Evolutionary conservation across 2,797 vertebrate species (phyloP).

Genomic region (Cynodonichthys magdalenae): DNA sequence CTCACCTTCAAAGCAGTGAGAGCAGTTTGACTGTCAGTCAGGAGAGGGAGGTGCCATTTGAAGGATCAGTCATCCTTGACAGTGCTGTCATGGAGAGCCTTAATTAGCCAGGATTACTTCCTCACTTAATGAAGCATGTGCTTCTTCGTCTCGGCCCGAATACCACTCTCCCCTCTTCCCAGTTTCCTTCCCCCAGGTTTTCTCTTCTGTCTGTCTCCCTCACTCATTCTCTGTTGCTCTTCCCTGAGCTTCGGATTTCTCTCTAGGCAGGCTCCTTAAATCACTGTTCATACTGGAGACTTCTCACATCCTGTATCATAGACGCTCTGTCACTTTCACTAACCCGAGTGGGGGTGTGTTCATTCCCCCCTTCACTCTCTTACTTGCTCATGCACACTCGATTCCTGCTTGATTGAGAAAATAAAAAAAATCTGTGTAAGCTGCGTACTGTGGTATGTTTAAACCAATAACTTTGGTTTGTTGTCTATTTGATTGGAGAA

Average conservation of each 20-base stretch:
- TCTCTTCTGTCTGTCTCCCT: slow-evolving; percentile 60
- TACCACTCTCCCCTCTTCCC: slow-evolving; percentile 68
- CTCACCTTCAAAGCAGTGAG: slow-evolving; percentile 79
- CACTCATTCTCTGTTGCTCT: slow-evolving; percentile 46
- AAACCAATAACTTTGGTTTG: slow-evolving; percentile 18
- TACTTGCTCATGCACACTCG: slow-evolving; percentile 34
- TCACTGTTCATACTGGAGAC: slow-evolving; percentile 61
- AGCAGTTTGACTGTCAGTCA: slow-evolving; percentile 78
- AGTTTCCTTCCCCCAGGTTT: slow-evolving; percentile 74
- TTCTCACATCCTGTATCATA: slow-evolving; percentile 64
- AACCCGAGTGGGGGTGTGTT: slow-evolving; percentile 64
- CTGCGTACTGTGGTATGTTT: neutral
- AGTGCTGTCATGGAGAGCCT: slow-evolving; percentile 84
- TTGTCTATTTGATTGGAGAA: slow-evolving; percentile 19
- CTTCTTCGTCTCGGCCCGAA: slow-evolving; percentile 76
- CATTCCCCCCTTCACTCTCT: slow-evolving; percentile 23
- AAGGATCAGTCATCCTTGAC: slow-evolving; percentile 85
- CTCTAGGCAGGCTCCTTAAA: slow-evolving; percentile 61
- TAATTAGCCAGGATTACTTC: slow-evolving; percentile 86
- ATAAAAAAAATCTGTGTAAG: no score
- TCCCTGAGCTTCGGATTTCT: slow-evolving; percentile 47
- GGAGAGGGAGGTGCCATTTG: slow-evolving; percentile 79
- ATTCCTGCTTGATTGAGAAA: slow-evolving; percentile 28
- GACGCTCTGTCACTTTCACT: slow-evolving; percentile 71
- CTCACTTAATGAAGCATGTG: slow-evolving; percentile 83